These are phyloP conservation scores for Corella eumyota DNA, from an alignment of 23 tunicate species.

Conservation along the genomic window DNA sequence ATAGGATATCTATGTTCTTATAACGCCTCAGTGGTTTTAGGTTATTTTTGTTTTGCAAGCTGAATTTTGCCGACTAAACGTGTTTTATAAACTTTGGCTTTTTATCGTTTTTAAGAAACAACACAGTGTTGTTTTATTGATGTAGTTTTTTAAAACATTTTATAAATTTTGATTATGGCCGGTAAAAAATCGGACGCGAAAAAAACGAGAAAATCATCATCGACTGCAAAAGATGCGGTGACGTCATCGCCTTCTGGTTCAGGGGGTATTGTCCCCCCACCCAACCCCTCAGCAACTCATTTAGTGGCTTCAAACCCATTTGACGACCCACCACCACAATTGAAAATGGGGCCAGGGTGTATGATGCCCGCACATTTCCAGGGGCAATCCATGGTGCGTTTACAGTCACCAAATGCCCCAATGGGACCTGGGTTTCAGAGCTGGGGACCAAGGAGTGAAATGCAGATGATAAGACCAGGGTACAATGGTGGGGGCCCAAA, in stretches of 20 bases:
- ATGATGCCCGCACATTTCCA: conserved; percentile 13
- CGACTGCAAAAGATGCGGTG: conserved; percentile 45
- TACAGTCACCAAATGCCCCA: conserved; percentile 6
- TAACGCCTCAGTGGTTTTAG: too few species aligned
- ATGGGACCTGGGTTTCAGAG: conserved; percentile 38
- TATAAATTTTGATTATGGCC: too few species aligned
- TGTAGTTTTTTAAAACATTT: too few species aligned
- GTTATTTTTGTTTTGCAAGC: too few species aligned
- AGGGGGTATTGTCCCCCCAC: conserved; percentile 64
- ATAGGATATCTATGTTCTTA: too few species aligned
- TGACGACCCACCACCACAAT: conserved; percentile 65
- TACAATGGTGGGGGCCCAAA: conserved; percentile 11
- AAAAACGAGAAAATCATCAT: conserved; percentile 34
- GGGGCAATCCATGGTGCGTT: conserved; percentile 39
- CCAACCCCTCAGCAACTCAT: conserved; percentile 78
- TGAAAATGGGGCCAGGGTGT: conserved; percentile 16
- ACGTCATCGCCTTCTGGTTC: conserved; percentile 28
- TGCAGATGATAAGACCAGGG: conserved; percentile 30
- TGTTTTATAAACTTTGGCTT: too few species aligned
- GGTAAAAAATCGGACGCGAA: conserved; percentile 19
- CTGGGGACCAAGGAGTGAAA: conserved; percentile 16
- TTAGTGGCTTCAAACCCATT: conserved; percentile 87
- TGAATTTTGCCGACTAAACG: too few species aligned
- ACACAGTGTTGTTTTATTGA: too few species aligned
- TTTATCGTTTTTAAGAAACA: too few species aligned